phyloP scores from a whole-genome alignment of 2,888 invertebrate species.

The Drosophila anomalipes region DNA sequence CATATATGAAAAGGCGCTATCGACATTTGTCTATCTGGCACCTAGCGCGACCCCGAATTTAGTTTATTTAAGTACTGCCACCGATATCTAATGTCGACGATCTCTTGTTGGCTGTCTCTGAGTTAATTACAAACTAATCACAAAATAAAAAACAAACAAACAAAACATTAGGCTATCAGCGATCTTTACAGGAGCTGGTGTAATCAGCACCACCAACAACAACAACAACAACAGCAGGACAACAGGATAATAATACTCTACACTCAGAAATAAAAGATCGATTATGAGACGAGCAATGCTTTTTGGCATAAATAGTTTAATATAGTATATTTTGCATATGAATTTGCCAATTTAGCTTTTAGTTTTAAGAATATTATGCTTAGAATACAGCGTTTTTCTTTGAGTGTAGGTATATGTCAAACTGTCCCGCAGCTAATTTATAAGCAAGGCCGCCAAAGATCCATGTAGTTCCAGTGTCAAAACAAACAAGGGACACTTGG shows the following conservation, averaged over 20 bases:
- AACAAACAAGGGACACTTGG: slow-evolving; percentile 58
- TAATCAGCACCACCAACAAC: slow-evolving; percentile 4
- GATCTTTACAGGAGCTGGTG: slow-evolving; percentile 63
- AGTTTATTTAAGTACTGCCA: slow-evolving; percentile 22
- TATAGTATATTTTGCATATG: not conserved
- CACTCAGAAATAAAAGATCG: not conserved
- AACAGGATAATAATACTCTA: slow-evolving; percentile 29
- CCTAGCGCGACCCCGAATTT: slow-evolving; percentile 45
- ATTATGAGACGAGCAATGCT: not conserved
- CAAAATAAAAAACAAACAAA: slow-evolving; percentile 46
- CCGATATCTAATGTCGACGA: slow-evolving; percentile 40
- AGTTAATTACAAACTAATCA: slow-evolving; percentile 76
- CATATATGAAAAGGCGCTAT: slow-evolving; percentile 52
- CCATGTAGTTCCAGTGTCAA: slow-evolving; percentile 72
- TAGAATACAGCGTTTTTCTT: not conserved
- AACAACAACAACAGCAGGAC: slow-evolving; percentile 14
- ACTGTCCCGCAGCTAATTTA: slow-evolving; percentile 70
- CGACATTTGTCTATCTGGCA: slow-evolving; percentile 77
- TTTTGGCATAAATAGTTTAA: not conserved
- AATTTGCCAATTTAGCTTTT: not conserved
- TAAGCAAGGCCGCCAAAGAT: slow-evolving; percentile 70
- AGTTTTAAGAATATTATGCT: not conserved
- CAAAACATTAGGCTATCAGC: slow-evolving; percentile 74
- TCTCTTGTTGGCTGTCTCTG: slow-evolving; percentile 43
- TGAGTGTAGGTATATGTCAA: slow-evolving; percentile 59